Base-by-base conservation (phyloP, 2,888 invertebrate species). In the Monochamus alternatus region DNA sequence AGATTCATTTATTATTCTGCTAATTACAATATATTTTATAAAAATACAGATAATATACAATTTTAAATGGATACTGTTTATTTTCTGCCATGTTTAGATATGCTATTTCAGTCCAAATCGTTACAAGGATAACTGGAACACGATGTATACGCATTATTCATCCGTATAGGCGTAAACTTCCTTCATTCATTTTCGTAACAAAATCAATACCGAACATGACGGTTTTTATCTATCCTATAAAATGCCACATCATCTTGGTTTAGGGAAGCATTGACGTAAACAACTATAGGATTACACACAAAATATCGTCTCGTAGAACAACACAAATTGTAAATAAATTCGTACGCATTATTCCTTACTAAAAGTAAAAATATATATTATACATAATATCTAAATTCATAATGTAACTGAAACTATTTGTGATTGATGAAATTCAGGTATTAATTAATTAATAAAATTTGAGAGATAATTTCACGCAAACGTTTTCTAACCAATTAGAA, bases 151-250 rank as follows among this genome's bases (percentile, higher is more conserved):
- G 71, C 71, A 71, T 71, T 71, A 71, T 71, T 71, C 71, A 71
- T 71, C 71, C 31, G 63, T 32, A 63, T 71, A 71, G 71, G 62
- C 71, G 71, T 71, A 71, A 71, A 71, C 71, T 71, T 71, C 71
- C 71, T 71, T 60, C 71, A 71, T 71, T 71, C 71, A 71, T 71
- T 71, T 71, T 71, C 71, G 71, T 71, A 63, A 71, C 63, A 63
- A 71, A 71, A 71, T 71, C 71, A 52, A 71, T 71, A 71, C 63
- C 52, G 44, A 68, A 69, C 69, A 60, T 63, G 71, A 32, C 52
- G 62, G 51, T 71, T 71, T 71, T 71, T 71, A 62, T 71, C 71
- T 63, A 71, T 71, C 38, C 63, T 38, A 14, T 14, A 62, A 62
- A 63, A 71, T 32, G 63, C 63, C 62, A 63, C 30, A 71, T 71